Evolutionary conservation across 92 coral and sea anemone genomes (phyloP).

Genomic region (Siderastrea siderea): DNA sequence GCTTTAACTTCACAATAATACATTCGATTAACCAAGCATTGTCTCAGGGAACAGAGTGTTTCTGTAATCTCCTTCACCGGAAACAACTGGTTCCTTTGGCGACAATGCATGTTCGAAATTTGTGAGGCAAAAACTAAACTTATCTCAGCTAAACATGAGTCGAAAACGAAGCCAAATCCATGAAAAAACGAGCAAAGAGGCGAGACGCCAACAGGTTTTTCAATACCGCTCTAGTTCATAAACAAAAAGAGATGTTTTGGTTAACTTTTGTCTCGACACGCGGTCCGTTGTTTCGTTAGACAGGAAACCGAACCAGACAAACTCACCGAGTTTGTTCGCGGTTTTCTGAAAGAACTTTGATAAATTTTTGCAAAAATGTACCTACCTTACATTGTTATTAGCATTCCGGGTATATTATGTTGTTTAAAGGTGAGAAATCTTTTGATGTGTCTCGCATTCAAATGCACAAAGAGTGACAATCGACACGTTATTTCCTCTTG

Average conservation of each 20-base stretch:
- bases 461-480: slow-evolving; percentile 38
- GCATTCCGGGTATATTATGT: background rate
- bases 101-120: slow-evolving; percentile 22
- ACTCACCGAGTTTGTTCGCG: background rate
- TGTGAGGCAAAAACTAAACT: slow-evolving; percentile 1
- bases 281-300: slow-evolving; percentile 44
- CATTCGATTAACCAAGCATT: slow-evolving; percentile 32
- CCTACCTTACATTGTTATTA: slow-evolving; percentile 43
- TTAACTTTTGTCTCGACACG: slow-evolving; percentile 44
- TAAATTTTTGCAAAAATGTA: background rate
- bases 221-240: background rate
- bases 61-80: slow-evolving; percentile 14
- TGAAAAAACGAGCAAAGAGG: background rate
- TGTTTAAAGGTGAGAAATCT: slow-evolving; percentile 39
- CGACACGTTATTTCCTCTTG: slow-evolving; percentile 42
- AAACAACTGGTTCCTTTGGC: slow-evolving; percentile 20
- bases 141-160: background rate
- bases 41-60: slow-evolving; percentile 7
- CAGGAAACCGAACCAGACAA: slow-evolving; percentile 16
- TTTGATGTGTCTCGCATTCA: slow-evolving; percentile 26
- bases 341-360: slow-evolving; percentile 2
- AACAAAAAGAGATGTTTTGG: slow-evolving; percentile 26
- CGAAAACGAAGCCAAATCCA: background rate
- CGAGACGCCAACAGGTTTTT: background rate
- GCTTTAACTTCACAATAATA: background rate